Conservation (phyloP, 2,113 vertebrate genomes). For the Misgurnus anguillicaudatus region DNA sequence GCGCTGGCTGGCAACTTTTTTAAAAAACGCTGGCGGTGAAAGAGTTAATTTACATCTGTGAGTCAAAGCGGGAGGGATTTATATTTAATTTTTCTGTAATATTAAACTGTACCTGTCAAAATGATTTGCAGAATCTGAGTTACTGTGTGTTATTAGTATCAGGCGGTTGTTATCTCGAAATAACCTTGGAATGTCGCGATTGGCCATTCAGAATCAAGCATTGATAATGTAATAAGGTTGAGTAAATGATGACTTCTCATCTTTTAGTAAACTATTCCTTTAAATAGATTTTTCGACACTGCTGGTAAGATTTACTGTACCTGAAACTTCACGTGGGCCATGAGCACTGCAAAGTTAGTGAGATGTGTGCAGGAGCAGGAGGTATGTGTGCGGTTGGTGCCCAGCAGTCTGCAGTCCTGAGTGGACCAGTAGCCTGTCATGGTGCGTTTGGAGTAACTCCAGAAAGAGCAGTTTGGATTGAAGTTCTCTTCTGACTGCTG, state of each 20-base stretch:
- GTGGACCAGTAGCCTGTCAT: constrained; percentile 98
- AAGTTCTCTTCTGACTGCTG: constrained; percentile 98
- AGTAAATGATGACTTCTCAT: neutral
- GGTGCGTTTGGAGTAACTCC: constrained; percentile 97
- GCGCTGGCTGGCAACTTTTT: no score
- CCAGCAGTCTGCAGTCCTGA: constrained; percentile 92
- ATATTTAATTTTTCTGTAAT: no score
- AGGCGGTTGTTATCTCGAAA: no score
- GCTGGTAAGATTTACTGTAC: constrained; percentile 66
- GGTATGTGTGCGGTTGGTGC: constrained; percentile 94
- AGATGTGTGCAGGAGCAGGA: constrained; percentile 97
- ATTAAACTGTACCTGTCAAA: no score
- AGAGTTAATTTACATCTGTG: no score
- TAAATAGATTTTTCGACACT: no score
- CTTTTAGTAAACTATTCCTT: neutral
- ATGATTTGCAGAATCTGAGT: no score
- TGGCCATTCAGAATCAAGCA: neutral
- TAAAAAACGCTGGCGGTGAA: no score
- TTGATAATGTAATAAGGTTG: neutral
- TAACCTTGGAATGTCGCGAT: no score
- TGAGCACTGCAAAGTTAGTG: constrained; percentile 95
- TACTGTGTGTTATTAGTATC: no score
- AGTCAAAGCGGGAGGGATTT: no score
- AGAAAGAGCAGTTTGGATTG: constrained; percentile 99
- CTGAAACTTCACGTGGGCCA: constrained; percentile 97